Evolutionary conservation across 2,113 vertebrate species (phyloP).

Genomic region (Periophthalmus modestus): DNA sequence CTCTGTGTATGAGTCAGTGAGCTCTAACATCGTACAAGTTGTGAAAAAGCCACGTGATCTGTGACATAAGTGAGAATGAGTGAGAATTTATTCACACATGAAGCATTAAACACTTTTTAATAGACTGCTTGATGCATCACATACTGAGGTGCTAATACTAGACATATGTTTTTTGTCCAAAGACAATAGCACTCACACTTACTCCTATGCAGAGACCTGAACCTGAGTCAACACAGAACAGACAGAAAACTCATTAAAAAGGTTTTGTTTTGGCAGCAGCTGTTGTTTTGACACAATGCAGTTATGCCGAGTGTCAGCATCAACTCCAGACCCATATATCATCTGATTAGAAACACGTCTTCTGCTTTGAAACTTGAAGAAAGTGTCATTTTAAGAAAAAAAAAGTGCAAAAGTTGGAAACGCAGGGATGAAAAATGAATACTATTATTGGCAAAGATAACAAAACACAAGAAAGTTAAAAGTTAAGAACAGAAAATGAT

Average conservation of each 20-base stretch:
- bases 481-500: not conserved
- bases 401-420: not conserved
- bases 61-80: not conserved
- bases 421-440: not conserved
- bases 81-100: not conserved
- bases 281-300: slow-evolving; percentile 10
- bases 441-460: not conserved
- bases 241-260: slow-evolving; percentile 9
- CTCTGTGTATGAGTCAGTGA: no score
- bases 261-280: slow-evolving; percentile 8
- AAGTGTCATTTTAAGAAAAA: not conserved
- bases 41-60: not conserved
- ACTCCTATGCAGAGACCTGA: not conserved
- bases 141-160: no score
- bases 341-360: slow-evolving; percentile 6
- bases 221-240: not conserved
- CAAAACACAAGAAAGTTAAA: not conserved
- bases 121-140: no score
- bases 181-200: not conserved
- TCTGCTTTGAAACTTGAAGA: not conserved
- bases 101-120: no score
- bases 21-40: not conserved
- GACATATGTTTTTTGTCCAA: no score
- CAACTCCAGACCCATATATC: not conserved
- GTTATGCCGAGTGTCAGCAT: not conserved